Percentiles rank a stretch among this genome's conserved stretches.
Evolutionary conservation across 1,140 invertebrate genomes (phyloP).

Genomic region (Thalassaphorura encarpata): DNA sequence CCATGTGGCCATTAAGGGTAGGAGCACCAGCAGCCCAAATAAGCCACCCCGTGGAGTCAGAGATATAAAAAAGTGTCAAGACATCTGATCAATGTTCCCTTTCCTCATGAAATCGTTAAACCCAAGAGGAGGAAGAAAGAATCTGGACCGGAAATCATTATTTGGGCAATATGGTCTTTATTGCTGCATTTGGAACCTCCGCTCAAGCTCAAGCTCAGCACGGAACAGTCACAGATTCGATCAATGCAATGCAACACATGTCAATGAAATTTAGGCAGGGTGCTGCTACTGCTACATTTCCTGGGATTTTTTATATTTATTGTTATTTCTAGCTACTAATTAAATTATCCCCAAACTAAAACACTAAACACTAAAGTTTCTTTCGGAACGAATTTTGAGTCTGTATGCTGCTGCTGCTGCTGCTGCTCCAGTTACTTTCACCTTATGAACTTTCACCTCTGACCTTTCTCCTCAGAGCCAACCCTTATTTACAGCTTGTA

Average conservation of each 20-base stretch:
- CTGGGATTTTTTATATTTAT: neutral
- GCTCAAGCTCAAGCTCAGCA: too few species aligned
- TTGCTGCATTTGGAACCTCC: constrained; percentile 14
- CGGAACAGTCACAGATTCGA: neutral
- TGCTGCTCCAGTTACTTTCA: too few species aligned
- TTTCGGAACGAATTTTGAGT: too few species aligned
- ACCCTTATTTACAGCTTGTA: too few species aligned
- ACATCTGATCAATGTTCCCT: constrained; percentile 33
- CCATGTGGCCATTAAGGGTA: constrained; percentile 30
- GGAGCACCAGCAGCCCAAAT: too few species aligned
- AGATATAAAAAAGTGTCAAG: constrained; percentile 28
- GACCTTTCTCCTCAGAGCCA: too few species aligned
- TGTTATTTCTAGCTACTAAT: too few species aligned
- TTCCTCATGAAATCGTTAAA: neutral
- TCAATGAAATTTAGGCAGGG: too few species aligned
- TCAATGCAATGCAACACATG: neutral
- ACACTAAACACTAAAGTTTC: too few species aligned
- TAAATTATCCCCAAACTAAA: too few species aligned
- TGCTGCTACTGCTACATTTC: neutral
- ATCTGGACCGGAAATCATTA: constrained; percentile 34
- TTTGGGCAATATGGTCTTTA: constrained; percentile 35
- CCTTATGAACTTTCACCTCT: too few species aligned
- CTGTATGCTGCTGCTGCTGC: too few species aligned
- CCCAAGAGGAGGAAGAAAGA: neutral
- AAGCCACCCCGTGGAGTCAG: neutral